Conservation (phyloP, 2,888 invertebrate genomes). For the Hipparchia semele region DNA sequence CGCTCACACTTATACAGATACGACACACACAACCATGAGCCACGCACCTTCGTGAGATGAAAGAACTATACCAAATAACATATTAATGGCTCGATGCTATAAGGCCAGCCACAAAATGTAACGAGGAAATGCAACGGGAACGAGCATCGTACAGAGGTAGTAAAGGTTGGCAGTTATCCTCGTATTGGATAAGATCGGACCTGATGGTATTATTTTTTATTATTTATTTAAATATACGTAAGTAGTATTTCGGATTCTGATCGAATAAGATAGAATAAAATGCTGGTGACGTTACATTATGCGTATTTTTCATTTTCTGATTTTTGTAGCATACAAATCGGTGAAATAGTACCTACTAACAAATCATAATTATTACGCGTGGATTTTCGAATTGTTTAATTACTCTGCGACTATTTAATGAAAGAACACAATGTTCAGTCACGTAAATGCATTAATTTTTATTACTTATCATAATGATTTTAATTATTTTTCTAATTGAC, state of each 20-base stretch:
- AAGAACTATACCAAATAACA: too few relatives aligned
- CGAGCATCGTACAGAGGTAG: too few relatives aligned
- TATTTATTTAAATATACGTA: background rate
- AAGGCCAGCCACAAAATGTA: too few relatives aligned
- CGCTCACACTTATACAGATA: too few relatives aligned
- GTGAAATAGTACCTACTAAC: background rate
- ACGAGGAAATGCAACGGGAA: too few relatives aligned
- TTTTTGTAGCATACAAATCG: background rate
- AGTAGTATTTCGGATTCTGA: background rate
- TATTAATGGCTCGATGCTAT: too few relatives aligned
- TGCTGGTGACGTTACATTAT: background rate
- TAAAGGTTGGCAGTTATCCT: too few relatives aligned
- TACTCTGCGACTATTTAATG: constrained; percentile 2
- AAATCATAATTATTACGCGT: background rate
- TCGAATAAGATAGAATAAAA: background rate
- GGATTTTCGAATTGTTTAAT: background rate
- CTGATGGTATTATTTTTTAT: too few relatives aligned
- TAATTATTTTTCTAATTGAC: constrained; percentile 36
- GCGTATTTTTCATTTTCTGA: background rate
- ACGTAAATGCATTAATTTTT: constrained; percentile 7
- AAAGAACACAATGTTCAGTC: background rate
- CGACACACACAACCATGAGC: too few relatives aligned
- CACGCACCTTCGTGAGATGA: too few relatives aligned
- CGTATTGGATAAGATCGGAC: background rate
- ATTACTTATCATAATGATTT: constrained; percentile 19